phyloP scores from a whole-genome alignment of 2,113 vertebrate species.

The Thermophis baileyi region DNA sequence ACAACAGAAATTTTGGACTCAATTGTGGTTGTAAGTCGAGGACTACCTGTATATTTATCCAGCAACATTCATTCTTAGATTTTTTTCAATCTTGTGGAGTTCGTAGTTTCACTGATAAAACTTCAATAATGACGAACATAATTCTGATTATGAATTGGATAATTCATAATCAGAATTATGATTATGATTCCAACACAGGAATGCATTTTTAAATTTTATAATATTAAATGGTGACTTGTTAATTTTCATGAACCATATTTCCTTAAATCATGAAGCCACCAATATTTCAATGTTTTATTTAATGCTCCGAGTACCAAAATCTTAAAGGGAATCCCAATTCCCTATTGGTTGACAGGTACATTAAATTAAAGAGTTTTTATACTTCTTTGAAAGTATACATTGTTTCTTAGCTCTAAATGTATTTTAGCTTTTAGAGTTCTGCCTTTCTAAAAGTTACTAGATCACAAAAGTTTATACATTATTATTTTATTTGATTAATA shows the following conservation, averaged over 20 bases:
- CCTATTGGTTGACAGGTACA: neutral
- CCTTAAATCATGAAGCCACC: neutral
- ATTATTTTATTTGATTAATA: neutral
- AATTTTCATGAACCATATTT: neutral
- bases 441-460: neutral
- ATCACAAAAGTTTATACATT: neutral
- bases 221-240: neutral
- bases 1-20: too few species aligned
- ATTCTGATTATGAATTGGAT: neutral
- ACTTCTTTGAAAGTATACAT: neutral
- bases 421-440: neutral
- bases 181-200: neutral
- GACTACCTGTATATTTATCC: neutral
- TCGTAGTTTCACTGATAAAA: neutral
- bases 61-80: neutral
- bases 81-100: neutral
- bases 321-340: neutral
- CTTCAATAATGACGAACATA: neutral
- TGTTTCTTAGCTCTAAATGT: neutral
- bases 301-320: neutral
- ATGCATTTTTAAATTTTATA: neutral
- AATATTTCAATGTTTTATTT: neutral
- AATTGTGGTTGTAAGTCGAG: too few species aligned
- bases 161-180: neutral
- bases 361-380: neutral